Percentiles rank a stretch among this genome's conserved stretches.
Conservation (phyloP, 2,113 vertebrate species). For the Rynchops niger region DNA sequence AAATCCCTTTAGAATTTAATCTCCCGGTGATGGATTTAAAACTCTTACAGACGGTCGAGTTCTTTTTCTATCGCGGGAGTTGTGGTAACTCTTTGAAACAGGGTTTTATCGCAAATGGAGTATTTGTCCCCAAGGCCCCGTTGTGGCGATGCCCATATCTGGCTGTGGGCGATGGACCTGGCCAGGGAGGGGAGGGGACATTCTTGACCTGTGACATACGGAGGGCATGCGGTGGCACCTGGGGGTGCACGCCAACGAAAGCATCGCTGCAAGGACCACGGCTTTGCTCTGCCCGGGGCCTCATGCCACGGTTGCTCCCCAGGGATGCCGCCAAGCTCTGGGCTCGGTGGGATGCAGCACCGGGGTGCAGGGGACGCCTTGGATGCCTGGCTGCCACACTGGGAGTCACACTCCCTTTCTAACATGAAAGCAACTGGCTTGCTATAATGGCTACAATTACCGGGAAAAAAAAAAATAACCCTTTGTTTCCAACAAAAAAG, state of each 20-base stretch:
- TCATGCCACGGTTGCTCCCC: background rate
- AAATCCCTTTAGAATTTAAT: slow-evolving; percentile 72
- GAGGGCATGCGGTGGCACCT: fast-evolving
- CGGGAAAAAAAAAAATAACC: no score
- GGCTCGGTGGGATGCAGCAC: fast-evolving
- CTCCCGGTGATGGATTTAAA: slow-evolving; percentile 64
- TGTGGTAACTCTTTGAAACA: slow-evolving; percentile 2
- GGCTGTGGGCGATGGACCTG: background rate
- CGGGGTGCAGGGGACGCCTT: fast-evolving
- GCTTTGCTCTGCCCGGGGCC: background rate
- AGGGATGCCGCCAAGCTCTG: fast-evolving
- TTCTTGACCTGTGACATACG: fast-evolving
- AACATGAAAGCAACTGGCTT: background rate
- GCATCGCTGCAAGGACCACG: background rate
- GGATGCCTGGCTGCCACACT: background rate
- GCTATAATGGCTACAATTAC: background rate
- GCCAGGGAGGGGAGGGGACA: background rate
- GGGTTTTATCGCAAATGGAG: slow-evolving; percentile 29
- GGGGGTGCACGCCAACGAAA: fast-evolving
- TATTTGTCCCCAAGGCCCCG: background rate
- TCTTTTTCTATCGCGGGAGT: background rate
- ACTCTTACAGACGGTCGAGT: slow-evolving; percentile 44
- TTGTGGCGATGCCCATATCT: fast-evolving
- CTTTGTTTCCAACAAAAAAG: background rate
- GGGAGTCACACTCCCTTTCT: background rate